phyloP scores from a whole-genome alignment of 2,888 invertebrate genomes.

The Caenorhabditis virilis region DNA sequence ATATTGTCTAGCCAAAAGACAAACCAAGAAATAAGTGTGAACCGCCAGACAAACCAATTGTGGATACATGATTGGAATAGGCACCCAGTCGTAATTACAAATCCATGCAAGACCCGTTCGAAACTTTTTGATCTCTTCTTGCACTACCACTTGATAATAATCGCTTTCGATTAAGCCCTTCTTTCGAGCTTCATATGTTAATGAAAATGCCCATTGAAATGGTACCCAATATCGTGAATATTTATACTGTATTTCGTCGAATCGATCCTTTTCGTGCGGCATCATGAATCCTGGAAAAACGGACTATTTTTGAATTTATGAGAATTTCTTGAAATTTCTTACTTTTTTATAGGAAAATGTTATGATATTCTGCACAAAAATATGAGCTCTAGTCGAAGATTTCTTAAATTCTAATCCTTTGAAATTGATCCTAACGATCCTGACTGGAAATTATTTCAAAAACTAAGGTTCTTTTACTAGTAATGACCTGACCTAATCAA shows the following conservation, averaged over 20 bases:
- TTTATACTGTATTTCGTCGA: conserved; percentile 55
- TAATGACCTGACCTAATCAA: no score
- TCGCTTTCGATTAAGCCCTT: conserved; percentile 54
- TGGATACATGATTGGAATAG: conserved; percentile 58
- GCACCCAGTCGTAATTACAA: conserved; percentile 59
- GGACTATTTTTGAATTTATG: no score
- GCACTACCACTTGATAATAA: conserved; percentile 53
- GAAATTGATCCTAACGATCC: no score
- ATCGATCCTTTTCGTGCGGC: conserved; percentile 54
- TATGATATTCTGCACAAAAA: no score
- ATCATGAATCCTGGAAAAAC: conserved; percentile 61
- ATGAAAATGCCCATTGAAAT: conserved; percentile 55
- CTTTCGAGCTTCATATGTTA: conserved; percentile 54
- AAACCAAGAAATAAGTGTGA: conserved; percentile 63
- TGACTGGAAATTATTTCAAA: no score
- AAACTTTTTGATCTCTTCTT: conserved; percentile 55
- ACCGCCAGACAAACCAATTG: conserved; percentile 60
- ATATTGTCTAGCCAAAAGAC: conserved; percentile 62
- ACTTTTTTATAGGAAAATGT: no score
- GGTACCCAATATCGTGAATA: conserved; percentile 58
- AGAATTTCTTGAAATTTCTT: no score
- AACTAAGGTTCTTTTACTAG: no score
- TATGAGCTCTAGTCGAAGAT: no score
- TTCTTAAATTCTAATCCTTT: no score
- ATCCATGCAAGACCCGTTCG: conserved; percentile 59